A percentile compares a stretch with the other conserved stretches of the same genome.
phyloP scores from a whole-genome alignment of 2,797 vertebrate genomes.

The Leptatherina wallacei region DNA sequence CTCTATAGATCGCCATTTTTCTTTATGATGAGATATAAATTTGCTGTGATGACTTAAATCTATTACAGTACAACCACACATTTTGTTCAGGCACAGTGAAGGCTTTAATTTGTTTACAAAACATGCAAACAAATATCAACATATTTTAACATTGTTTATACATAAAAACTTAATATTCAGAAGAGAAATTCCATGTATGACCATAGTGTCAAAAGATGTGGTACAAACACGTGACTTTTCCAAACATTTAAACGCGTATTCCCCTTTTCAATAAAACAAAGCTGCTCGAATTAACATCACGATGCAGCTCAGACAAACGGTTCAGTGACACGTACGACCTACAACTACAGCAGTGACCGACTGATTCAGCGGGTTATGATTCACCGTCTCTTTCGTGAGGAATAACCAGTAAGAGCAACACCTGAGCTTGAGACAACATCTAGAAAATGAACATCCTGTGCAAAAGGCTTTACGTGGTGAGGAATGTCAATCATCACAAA shows the following conservation, averaged over 20 bases:
- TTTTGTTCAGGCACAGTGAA: constrained; percentile 25
- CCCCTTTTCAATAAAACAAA: constrained; percentile 29
- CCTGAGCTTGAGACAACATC: constrained; percentile 43
- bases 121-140: constrained; percentile 50
- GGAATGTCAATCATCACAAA: constrained; percentile 57
- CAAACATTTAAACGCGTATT: constrained; percentile 5
- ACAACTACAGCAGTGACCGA: not conserved
- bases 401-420: constrained; percentile 34
- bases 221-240: constrained; percentile 17
- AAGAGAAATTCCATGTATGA: constrained; percentile 10
- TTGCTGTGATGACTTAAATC: not conserved
- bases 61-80: not conserved
- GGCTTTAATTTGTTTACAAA: constrained; percentile 57
- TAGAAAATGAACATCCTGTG: constrained; percentile 22
- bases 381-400: constrained; percentile 21
- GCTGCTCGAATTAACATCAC: constrained; percentile 16
- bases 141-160: constrained; percentile 24
- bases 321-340: not conserved
- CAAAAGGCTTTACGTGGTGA: constrained; percentile 37
- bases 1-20: not conserved
- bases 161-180: constrained; percentile 29
- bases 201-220: constrained; percentile 16
- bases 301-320: constrained; percentile 16
- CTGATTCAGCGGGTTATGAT: not conserved
- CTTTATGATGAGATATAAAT: not conserved